These are phyloP conservation scores for Eupeodes luniger DNA, from an alignment of 2,888 invertebrate species.

Conservation along the genomic window DNA sequence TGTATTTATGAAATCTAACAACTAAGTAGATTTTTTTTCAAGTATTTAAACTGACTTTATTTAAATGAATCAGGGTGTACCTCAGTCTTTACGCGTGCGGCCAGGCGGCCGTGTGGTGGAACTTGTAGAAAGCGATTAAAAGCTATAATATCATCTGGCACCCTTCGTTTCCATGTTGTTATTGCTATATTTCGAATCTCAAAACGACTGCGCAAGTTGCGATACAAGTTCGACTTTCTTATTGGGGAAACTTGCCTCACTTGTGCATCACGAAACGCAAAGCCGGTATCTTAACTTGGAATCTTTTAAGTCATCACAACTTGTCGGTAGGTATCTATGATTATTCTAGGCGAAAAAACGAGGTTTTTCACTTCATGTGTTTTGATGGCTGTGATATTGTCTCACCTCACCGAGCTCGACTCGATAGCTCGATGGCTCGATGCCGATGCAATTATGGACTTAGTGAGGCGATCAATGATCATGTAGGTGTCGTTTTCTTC, in stretches of 20 bases:
- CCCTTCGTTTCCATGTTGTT: background rate
- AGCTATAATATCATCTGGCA: background rate
- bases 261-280: background rate
- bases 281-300: constrained; percentile 7
- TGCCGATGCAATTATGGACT: background rate
- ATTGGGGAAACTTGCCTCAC: constrained; percentile 15
- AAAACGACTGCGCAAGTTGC: background rate
- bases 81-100: too few relatives aligned
- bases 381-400: background rate
- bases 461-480: constrained; percentile 32
- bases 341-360: background rate
- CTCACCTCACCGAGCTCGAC: background rate
- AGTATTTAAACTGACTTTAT: too few relatives aligned
- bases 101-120: background rate
- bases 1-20: too few relatives aligned
- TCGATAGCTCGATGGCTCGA: too few relatives aligned
- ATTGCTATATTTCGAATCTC: background rate
- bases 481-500: constrained; percentile 28
- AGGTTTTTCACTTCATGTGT: constrained; percentile 15
- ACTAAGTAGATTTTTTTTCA: too few relatives aligned
- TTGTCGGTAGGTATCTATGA: constrained; percentile 1
- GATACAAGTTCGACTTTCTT: constrained; percentile 28
- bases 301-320: background rate
- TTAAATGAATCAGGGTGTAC: too few relatives aligned
- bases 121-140: constrained; percentile 30